A percentile compares a stretch with the other conserved stretches of the same genome.
phyloP scores from a whole-genome alignment of 2,113 vertebrate genomes.

The Cairina moschata region DNA sequence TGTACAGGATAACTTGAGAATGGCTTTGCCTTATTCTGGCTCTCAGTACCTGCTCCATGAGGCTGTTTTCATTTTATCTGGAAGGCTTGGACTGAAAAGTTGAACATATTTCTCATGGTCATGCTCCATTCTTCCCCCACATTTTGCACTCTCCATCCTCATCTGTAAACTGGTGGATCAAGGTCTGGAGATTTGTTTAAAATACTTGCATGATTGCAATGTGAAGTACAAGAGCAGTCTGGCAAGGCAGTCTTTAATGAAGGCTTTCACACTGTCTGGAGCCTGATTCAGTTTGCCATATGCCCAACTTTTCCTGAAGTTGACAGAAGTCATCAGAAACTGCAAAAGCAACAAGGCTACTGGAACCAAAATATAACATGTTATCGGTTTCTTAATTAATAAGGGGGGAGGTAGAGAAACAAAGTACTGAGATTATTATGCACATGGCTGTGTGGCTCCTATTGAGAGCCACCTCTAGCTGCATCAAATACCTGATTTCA shows the following conservation, averaged over 20 bases:
- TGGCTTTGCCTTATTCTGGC: neutral
- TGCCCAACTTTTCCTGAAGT: fast-evolving
- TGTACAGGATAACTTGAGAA: neutral
- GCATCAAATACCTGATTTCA: neutral
- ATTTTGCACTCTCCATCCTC: no score
- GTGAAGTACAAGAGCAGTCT: neutral
- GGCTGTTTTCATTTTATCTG: neutral
- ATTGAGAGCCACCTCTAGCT: neutral
- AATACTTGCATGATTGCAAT: neutral
- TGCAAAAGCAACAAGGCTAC: neutral
- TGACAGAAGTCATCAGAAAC: neutral
- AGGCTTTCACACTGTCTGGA: neutral
- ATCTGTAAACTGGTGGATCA: neutral
- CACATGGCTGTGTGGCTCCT: neutral
- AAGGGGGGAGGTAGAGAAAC: neutral
- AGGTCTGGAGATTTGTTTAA: neutral
- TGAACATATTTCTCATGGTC: neutral
- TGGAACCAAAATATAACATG: neutral
- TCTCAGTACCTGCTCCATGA: neutral
- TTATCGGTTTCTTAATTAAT: neutral
- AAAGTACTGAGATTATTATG: neutral
- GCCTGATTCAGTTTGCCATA: neutral
- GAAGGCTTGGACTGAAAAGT: neutral
- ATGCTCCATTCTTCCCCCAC: neutral
- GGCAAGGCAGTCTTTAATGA: neutral